Percentiles rank a stretch among this genome's conserved stretches.
These are phyloP conservation scores for Morpho helenor DNA, from an alignment of 2,888 invertebrate species.

Conservation along the genomic window DNA sequence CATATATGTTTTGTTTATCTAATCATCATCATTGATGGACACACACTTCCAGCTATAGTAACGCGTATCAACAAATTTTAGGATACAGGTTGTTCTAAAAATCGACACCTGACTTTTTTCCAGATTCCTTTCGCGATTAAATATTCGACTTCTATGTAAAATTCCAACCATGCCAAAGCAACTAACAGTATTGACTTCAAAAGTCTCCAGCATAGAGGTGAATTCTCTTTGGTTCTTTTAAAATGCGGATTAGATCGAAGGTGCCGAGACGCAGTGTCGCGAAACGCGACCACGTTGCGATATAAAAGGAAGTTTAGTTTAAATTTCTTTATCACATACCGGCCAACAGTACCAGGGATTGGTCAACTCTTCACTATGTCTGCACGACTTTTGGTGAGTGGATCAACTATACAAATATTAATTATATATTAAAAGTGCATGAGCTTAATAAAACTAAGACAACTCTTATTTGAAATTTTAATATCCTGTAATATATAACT, in stretches of 20 bases:
- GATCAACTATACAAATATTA: constrained; percentile 10
- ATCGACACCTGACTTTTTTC: constrained; percentile 12
- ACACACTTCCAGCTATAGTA: no score
- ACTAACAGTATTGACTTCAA: neutral
- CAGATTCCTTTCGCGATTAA: constrained; percentile 33
- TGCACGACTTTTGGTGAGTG: constrained; percentile 74
- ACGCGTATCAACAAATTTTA: no score
- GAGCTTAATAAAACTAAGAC: neutral
- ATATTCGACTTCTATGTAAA: constrained; percentile 19
- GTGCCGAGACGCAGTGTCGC: constrained; percentile 66
- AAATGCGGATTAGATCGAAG: constrained; percentile 42
- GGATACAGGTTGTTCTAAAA: no score
- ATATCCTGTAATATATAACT: no score
- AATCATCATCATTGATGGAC: no score
- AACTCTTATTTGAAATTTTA: no score
- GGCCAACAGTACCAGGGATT: constrained; percentile 55
- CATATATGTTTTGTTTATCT: no score
- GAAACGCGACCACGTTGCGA: constrained; percentile 75
- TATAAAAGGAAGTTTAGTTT: constrained; percentile 76
- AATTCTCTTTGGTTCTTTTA: neutral
- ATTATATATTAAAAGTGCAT: constrained; percentile 1
- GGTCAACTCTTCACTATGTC: constrained; percentile 65
- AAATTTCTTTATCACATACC: constrained; percentile 75
- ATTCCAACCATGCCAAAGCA: constrained; percentile 5
- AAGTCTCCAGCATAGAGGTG: constrained; percentile 1